Base-by-base conservation (phyloP, 2,113 vertebrate genomes). In the Argyrosomus japonicus region DNA sequence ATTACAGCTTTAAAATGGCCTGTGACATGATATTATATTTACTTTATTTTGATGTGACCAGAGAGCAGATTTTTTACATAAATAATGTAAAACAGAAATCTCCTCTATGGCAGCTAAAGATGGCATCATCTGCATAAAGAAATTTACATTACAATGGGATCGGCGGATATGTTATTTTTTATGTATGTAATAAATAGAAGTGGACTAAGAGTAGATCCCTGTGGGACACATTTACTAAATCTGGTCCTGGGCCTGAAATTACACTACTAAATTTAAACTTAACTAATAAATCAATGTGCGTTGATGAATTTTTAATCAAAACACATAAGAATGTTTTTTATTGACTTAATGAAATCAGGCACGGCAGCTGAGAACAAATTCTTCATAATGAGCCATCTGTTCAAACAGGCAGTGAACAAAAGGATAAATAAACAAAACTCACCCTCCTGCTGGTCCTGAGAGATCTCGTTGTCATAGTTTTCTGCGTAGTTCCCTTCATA, bases 391-490 rank as follows among this genome's bases (percentile, higher is more conserved):
- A 63, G 47, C 23, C 36, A 36, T 87, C 53, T 57, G 77, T 77
- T 76, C 68, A 85, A 77, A 58, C 27, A 77, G 72, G 7, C 57
- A 51, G 17, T 9, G 8, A 68, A 64, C 4, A 65, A 45, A 70
- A 40, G 5, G 54, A 80, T 21, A 54, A 51, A 51, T 9, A 85
- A 87, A 63, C 47, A 27, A 27, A 79, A 81, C 90, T 88, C 85
- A 94, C 92, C 92, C 64, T 88, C 84, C 64, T 75, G 87, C 36
- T 88, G 91, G 32, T 89, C 87, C 68, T 71, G 78, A 47, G 82
- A 76, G 71, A 95, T 91, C 68, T 92, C 89, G 19, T 95, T 93
- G 64, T 89, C 89, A 25, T 89, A 94, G 81, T 60, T 69, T 54
- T 94, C 93, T 0, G 40, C 65, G 45, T 84, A 91, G 25, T 87